phyloP scores from a whole-genome alignment of 1,140 invertebrate genomes.

The Drosophila arizonae region DNA sequence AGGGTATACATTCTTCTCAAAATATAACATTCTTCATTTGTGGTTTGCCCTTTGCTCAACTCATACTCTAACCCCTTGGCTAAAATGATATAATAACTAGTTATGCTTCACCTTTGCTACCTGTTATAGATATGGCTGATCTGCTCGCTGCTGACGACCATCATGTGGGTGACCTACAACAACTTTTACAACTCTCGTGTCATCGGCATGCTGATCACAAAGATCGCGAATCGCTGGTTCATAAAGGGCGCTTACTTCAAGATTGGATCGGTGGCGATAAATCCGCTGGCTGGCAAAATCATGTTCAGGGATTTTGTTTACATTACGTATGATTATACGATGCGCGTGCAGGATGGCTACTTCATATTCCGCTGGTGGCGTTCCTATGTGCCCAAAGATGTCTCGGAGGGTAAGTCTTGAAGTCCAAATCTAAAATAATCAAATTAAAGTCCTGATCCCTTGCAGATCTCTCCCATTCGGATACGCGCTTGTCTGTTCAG shows the following conservation, averaged over 20 bases:
- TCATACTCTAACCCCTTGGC: too few relatives aligned
- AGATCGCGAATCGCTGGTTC: constrained; percentile 94
- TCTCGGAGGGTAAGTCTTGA: constrained; percentile 90
- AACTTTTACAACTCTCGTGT: constrained; percentile 97
- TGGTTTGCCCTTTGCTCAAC: too few relatives aligned
- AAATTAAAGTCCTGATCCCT: constrained; percentile 57
- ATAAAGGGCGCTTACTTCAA: constrained; percentile 93
- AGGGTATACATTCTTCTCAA: too few relatives aligned
- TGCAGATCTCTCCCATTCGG: constrained; percentile 96
- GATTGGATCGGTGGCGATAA: constrained; percentile 96
- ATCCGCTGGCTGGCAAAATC: constrained; percentile 97
- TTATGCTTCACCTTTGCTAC: background rate
- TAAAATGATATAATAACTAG: background rate
- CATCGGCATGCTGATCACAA: constrained; percentile 94
- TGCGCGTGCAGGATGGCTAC: constrained; percentile 98
- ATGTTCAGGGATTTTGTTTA: constrained; percentile 99
- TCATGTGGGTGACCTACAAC: constrained; percentile 95
- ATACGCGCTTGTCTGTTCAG: constrained; percentile 95
- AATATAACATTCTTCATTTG: background rate
- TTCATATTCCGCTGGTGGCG: constrained; percentile 98
- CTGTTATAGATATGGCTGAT: constrained; percentile 85
- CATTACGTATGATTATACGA: constrained; percentile 96
- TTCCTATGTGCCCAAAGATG: constrained; percentile 96
- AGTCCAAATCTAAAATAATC: background rate
- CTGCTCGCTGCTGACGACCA: constrained; percentile 88